Base-by-base conservation (phyloP, 2,113 vertebrate species). In the Setophaga coronata region DNA sequence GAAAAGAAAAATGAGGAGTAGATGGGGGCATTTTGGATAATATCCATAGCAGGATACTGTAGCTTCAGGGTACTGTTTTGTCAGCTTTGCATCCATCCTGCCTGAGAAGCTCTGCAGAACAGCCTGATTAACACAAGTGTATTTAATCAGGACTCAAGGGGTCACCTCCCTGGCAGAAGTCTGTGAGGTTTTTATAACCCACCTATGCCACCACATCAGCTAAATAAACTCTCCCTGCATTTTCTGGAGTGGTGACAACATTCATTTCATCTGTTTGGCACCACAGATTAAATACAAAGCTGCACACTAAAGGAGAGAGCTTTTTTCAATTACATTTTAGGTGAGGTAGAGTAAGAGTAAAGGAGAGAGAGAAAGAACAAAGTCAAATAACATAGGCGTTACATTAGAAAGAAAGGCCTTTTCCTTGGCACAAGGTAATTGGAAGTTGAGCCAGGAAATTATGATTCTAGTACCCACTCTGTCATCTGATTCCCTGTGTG, bases 401-500 rank as follows among this genome's bases (percentile, higher is more conserved):
- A 89, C 5, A 2, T 73, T 95, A 91, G 88, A 90, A 94, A 87
- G 91, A 91, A 89, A 82, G 42, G 40, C 43, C 70, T 91, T 92
- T 95, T 92, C 78, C 73, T 89, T 95, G 90, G 89, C 92, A 80
- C 58, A 91, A 58, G 45, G 60, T 82, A 73, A 83, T 60, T 93
- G 50, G 42, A 92, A 81, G 48, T 80, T 79, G 38, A 95, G 91
- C 94, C 91, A 97, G 94, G 94, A 95, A 95, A 95, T 93, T 93
- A 96, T 96, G 85, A 96, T 86, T 88, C 77, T 70, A 90, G 78
- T 96, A 92, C 64, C 58, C 87, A 90, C 54, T 94, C 87, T 90
- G 74, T 94, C 89, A 92, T 95, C 73, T 0, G 0, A 92, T 92
- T 97, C 94, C 70, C 72, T 96, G 93, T 95, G 95, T 93, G 95